phyloP scores from a whole-genome alignment of 2,888 invertebrate species.

The Anodontia alba region DNA sequence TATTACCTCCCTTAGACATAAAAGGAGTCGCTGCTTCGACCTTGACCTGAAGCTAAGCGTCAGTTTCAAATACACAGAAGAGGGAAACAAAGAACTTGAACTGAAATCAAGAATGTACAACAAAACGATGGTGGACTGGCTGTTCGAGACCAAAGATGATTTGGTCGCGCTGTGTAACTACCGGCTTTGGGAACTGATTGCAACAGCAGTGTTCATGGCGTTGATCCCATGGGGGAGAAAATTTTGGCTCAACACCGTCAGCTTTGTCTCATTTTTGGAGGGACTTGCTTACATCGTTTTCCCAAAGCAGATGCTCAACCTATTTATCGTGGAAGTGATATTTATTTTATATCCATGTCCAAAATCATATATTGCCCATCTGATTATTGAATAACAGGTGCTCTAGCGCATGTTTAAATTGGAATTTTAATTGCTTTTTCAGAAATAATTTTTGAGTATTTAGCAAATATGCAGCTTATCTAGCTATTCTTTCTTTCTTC shows the following conservation, averaged over 20 bases:
- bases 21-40: not conserved
- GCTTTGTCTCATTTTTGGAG: conserved; percentile 20
- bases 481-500: too few species aligned
- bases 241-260: conserved; percentile 35
- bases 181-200: conserved; percentile 22
- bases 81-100: conserved; percentile 25
- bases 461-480: too few species aligned
- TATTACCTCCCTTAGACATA: not conserved
- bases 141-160: conserved; percentile 26
- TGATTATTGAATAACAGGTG: too few species aligned
- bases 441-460: too few species aligned
- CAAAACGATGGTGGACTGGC: conserved; percentile 41
- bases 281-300: not conserved
- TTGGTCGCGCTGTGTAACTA: not conserved
- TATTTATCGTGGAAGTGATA: not conserved
- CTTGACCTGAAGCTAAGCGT: conserved; percentile 33
- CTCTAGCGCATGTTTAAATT: too few species aligned
- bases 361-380: too few species aligned
- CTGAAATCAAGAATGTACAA: conserved; percentile 43
- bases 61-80: conserved; percentile 13
- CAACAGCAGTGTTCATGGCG: conserved; percentile 26
- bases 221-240: conserved; percentile 36
- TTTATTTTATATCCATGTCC: not conserved
- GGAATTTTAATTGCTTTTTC: too few species aligned
- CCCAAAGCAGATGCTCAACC: not conserved